These are phyloP conservation scores for Thalassoma bifasciatum DNA, from an alignment of 2,113 vertebrate genomes.

Conservation along the genomic window DNA sequence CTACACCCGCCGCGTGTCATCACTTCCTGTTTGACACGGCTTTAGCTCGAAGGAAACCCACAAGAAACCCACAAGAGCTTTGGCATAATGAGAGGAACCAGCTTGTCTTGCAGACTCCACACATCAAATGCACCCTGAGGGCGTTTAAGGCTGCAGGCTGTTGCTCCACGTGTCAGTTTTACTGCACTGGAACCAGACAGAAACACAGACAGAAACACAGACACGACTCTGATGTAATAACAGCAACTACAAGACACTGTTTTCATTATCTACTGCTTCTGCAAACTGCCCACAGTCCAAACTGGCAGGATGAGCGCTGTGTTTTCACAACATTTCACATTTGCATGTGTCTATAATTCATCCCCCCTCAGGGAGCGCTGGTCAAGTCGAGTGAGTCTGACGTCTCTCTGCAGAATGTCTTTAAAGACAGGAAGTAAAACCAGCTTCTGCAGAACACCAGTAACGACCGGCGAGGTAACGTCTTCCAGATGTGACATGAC, in stretches of 20 bases:
- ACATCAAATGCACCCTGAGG: slow-evolving; percentile 2
- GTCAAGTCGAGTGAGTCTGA: slow-evolving; percentile 20
- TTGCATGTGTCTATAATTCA: slow-evolving; percentile 47
- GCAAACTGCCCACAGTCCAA: neutral
- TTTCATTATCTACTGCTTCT: neutral
- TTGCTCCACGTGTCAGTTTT: neutral
- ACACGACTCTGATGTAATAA: neutral
- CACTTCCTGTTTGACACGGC: slow-evolving; percentile 51
- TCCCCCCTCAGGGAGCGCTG: slow-evolving; percentile 8
- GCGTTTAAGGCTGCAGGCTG: slow-evolving; percentile 16
- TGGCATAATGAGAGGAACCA: slow-evolving; percentile 36
- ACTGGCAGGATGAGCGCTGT: neutral
- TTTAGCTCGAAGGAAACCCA: slow-evolving; percentile 52
- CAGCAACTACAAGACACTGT: neutral
- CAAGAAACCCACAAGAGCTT: slow-evolving; percentile 52
- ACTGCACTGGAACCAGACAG: neutral
- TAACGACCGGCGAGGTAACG: slow-evolving; percentile 16
- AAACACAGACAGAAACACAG: neutral
- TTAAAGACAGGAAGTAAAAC: slow-evolving; percentile 60
- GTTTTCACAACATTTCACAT: slow-evolving; percentile 5
- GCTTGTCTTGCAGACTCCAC: slow-evolving; percentile 26
- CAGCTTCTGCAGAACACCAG: slow-evolving; percentile 20
- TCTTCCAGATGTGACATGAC: slow-evolving; percentile 53
- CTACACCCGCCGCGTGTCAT: slow-evolving; percentile 22
- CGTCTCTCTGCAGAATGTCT: slow-evolving; percentile 23